phyloP scores from a whole-genome alignment of 1,140 invertebrate species.

The Paraescarpia echinospica region DNA sequence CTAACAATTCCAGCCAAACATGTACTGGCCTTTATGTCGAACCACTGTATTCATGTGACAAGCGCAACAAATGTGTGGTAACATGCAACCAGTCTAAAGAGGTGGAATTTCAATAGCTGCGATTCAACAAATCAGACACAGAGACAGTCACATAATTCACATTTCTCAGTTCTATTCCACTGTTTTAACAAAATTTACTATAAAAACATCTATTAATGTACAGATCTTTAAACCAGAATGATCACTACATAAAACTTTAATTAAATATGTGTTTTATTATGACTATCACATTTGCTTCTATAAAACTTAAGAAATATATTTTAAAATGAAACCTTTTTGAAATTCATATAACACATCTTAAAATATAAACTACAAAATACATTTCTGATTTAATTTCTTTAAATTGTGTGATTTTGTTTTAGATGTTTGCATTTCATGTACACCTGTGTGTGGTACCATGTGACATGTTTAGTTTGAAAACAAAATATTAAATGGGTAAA shows the following conservation, averaged over 20 bases:
- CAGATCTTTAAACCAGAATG: not conserved
- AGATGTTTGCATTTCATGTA: too few species aligned
- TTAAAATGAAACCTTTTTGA: too few species aligned
- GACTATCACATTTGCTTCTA: not conserved
- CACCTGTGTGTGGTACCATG: too few species aligned
- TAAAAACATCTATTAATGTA: not conserved
- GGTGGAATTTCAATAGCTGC: not conserved
- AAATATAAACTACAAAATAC: too few species aligned
- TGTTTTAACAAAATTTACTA: not conserved
- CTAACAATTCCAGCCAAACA: not conserved
- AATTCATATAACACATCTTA: too few species aligned
- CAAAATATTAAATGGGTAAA: too few species aligned
- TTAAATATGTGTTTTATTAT: not conserved
- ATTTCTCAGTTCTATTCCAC: too few species aligned
- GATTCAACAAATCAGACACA: not conserved
- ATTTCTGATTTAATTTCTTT: too few species aligned
- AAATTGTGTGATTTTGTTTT: too few species aligned
- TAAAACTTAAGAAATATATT: too few species aligned
- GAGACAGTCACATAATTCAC: too few species aligned
- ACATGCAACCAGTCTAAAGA: not conserved
- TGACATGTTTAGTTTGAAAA: too few species aligned
- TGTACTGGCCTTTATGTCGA: not conserved
- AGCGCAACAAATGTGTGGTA: not conserved
- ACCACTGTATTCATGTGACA: not conserved
- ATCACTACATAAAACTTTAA: not conserved